Conservation (phyloP, 2,113 vertebrate species). For the Nibea albiflora region DNA sequence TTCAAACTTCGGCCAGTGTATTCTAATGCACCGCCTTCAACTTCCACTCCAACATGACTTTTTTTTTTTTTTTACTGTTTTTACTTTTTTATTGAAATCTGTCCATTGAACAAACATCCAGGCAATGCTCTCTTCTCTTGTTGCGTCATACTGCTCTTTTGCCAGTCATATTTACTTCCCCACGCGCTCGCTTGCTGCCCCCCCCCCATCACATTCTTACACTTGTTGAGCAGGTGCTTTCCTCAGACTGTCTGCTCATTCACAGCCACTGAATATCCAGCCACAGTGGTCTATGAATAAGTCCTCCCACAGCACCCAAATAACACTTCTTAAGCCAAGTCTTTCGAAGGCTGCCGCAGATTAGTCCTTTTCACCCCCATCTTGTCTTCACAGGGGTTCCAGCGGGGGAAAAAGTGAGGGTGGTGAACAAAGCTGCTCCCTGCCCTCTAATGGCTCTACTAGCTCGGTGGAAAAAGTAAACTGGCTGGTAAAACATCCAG, state of each 20-base stretch:
- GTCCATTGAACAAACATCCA: not conserved
- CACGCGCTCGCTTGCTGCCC: not conserved
- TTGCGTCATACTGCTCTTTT: not conserved
- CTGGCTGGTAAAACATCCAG: slow-evolving; percentile 16
- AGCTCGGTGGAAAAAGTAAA: slow-evolving; percentile 9
- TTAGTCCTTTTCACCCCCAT: not conserved
- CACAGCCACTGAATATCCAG: not conserved
- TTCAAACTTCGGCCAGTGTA: not conserved
- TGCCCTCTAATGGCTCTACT: not conserved
- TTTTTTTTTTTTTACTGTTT: not conserved
- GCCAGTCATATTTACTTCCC: not conserved
- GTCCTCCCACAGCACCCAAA: not conserved
- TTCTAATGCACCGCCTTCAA: not conserved
- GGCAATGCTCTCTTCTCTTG: not conserved
- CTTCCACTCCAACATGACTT: too few species aligned
- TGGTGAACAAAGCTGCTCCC: slow-evolving; percentile 1
- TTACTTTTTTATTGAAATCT: not conserved
- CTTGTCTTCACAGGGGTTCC: not conserved
- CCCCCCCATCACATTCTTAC: too few species aligned
- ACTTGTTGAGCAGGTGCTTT: not conserved
- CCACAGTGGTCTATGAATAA: not conserved
- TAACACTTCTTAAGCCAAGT: not conserved
- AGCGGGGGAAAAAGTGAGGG: not conserved
- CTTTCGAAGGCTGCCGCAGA: not conserved
- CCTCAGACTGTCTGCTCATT: not conserved